A percentile compares a stretch with the other conserved stretches of the same genome.
Evolutionary conservation across 2,888 invertebrate species (phyloP).

Genomic region (Catotricha subobsoleta): DNA sequence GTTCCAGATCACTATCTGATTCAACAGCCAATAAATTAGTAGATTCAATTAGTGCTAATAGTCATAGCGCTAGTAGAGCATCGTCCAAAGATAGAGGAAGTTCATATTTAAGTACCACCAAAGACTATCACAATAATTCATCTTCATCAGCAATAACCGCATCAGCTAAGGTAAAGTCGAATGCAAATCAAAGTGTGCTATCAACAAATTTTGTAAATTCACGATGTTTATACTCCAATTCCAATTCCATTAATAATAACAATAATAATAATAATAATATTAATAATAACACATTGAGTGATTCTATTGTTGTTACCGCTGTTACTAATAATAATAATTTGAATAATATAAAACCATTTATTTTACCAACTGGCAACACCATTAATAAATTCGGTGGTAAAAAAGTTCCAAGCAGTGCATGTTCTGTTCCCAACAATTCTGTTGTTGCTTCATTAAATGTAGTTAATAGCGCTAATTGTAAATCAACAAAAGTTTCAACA

Average conservation of each 20-base stretch:
- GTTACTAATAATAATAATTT: background rate
- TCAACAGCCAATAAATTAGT: constrained; percentile 11
- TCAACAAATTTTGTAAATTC: background rate
- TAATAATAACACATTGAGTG: constrained; percentile 1
- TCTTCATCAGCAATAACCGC: constrained; percentile 1
- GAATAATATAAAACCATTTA: background rate
- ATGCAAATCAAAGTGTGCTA: background rate
- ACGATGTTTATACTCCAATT: background rate
- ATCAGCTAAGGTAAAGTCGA: background rate
- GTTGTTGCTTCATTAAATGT: background rate
- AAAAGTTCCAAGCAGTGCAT: too few species aligned
- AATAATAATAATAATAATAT: background rate
- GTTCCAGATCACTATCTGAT: constrained; percentile 30
- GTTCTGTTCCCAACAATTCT: too few species aligned
- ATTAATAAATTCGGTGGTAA: background rate
- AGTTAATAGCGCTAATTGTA: background rate
- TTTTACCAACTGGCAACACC: background rate
- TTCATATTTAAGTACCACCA: background rate
- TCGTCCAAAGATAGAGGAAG: constrained; percentile 6
- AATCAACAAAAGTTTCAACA: background rate
- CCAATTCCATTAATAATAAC: background rate
- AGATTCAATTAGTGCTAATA: constrained; percentile 8
- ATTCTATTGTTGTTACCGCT: constrained; percentile 4
- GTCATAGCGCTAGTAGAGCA: constrained; percentile 8
- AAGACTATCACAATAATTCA: background rate